Evolutionary conservation across 2,888 invertebrate genomes (phyloP), one percentile per base, ranked within the genome.

Genomic region (Andrena fulva): DNA sequence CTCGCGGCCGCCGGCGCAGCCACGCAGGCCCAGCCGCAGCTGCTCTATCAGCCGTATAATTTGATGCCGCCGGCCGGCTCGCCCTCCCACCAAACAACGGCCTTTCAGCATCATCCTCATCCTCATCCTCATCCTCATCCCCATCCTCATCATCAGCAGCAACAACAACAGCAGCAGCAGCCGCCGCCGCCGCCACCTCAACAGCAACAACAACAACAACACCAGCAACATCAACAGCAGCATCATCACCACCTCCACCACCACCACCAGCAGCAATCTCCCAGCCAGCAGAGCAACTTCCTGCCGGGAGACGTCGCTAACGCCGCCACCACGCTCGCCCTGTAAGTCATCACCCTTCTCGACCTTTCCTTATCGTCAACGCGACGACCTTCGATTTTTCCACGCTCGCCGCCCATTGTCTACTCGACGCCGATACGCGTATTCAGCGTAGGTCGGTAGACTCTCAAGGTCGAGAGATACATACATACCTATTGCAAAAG

Each of bases 41-140:
- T 92, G 87, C 92, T 93, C 77, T 93, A 93, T 90, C 93, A 94
- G 82, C 93, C 94, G 71, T 93, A 93, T 90, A 93, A 93, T 89
- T 90, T 93, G 80, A 91, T 93, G 86, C 91, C 92, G 81, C 82
- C 87, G 70, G 88, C 79, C 62, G 90, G 89, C 71, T 90, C 92
- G 77, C 91, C 91, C 52, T 89, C 91, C 84, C 88, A 88, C 77
- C 85, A 87, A 68, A 68, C 90, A 66, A 86, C 88, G 67, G 64
- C 90, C 66, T 86, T 87, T 74, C 91, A 89, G 87, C 91, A 91
- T 78, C 91, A 90, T 68, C 91, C 89, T 70, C 89, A 87, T 71
- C 85, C 77, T 33, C 90, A 90, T 68, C 91, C 89, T 70, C 89
- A 87, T 71, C 85, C 77, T 33, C 90, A 84, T 50, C 87, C 84